Evolutionary conservation across 2,113 vertebrate genomes (phyloP), one percentile per base, ranked within the genome.

Genomic region (Sisor rabdophorus): DNA sequence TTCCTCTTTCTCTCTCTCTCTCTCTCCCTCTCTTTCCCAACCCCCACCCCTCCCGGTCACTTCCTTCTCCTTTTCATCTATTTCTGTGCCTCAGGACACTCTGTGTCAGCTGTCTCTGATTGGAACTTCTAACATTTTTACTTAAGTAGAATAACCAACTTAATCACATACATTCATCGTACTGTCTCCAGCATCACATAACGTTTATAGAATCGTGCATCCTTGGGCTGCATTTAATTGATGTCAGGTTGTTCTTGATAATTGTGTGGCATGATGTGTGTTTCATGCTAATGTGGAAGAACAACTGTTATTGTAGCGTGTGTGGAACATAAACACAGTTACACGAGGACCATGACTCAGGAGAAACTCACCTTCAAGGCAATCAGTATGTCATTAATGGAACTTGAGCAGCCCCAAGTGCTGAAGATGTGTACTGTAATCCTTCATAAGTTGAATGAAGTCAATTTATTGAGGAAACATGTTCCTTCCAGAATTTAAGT

Each of bases 311-410:
- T 13, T 59, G 75, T 17, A 8, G 22, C 17, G 32, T 30, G 47
- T 36, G 67, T 70, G 47, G 20, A 60, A 44, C 40, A 69, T 65
- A 40, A 50, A 68, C n/a, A 59, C 32, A 59, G 26, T 19, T 48
- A 44, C 56, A 3, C 3, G 19, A 65, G 30, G 65, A 72, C 19
- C 59, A 44, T 78, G 76, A 78, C 76, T 78, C 76, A 78, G 69
- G 76, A 64, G 59, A 78, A 64, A 60, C 60, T 36, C 26, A 20
- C 7, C 15, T 22, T 52, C 15, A 24, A 59, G 16, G 6, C 20
- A 6, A 52, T 40, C 47, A 56, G 48, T 24, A 55, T 54, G 53
- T 71, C 30, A 78, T 71, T 47, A 55, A 64, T 55, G 26, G 22
- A 20, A 72, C 69, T 64, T 54, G 58, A 72, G 69, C 59, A 47